Evolutionary conservation across 1,140 invertebrate species (phyloP), one percentile per base, ranked within the genome.

Genomic region (Leptinotarsa lineolata): DNA sequence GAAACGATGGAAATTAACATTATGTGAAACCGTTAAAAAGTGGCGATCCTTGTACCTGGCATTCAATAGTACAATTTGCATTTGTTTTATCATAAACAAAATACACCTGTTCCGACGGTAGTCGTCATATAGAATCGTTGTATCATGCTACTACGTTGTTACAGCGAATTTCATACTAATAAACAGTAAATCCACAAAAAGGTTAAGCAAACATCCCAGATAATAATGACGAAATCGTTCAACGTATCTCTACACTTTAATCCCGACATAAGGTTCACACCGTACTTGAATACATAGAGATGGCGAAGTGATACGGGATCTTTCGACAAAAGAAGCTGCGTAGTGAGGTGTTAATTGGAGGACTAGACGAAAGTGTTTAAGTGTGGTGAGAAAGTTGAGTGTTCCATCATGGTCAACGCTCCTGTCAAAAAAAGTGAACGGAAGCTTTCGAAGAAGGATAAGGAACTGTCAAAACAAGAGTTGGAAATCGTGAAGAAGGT

Each of bases 161-260:
- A 54, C 48, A 54, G 48, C n/a, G 13, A 54, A 54, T 54, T 54
- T 54, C 48, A 54, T 54, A 54, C 48, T 54, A 54, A 54, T 54
- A 54, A 54, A 54, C 48, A 54, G 16, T 54, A 13, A 5, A 54
- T 54, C n/a, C n/a, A 54, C 48, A 72, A 72, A 73, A 74, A 77
- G 72, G 76, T 77, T 77, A 77, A 68, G 60, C 72, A 74, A 77
- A 77, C 73, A 77, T 64, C 30, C 16, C 60, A 77, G 76, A 77
- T 77, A 77, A 74, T 71, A 74, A 77, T 77, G 76, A 74, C 73
- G 73, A 74, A 75, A 74, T 22, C 59, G 59, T 44, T 46, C 11
- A 30, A 60, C 24, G 68, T 71, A 68, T 70, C 59, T 70, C 54
- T 72, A 60, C 30, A 46, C 24, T 60, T 16, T 73, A 75, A 73